These are phyloP conservation scores for Coracias cyanogaster DNA, from an alignment of 2,797 vertebrate genomes.

Conservation along the genomic window DNA sequence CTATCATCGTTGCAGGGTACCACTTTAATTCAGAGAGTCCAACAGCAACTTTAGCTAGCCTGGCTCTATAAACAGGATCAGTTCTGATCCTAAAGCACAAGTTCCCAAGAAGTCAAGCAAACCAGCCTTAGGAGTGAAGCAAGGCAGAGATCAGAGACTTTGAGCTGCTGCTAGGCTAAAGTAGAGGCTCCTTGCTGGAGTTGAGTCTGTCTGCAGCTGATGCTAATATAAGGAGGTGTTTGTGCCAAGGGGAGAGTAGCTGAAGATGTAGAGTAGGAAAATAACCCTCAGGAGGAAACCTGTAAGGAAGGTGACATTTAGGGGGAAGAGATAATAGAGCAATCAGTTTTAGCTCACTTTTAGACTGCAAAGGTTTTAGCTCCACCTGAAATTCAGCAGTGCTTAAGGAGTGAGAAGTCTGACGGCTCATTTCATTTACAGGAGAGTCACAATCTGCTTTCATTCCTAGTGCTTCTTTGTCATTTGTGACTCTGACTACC, in stretches of 20 bases:
- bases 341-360: not conserved
- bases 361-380: not conserved
- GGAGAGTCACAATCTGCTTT: not conserved
- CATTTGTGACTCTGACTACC: not conserved
- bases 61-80: not conserved
- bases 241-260: not conserved
- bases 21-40: not conserved
- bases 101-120: not conserved
- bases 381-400: not conserved
- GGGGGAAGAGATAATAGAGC: not conserved
- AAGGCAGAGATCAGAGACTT: not conserved
- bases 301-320: not conserved
- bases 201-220: not conserved
- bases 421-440: rapidly evolving
- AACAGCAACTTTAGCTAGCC: not conserved
- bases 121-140: not conserved
- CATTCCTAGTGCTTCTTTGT: not conserved
- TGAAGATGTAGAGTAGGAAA: not conserved
- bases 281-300: not conserved
- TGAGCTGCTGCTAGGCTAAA: not conserved
- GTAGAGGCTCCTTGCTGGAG: not conserved
- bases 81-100: not conserved
- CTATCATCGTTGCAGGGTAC: not conserved
- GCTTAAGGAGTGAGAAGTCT: not conserved
- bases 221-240: not conserved